phyloP scores from a whole-genome alignment of 2,113 vertebrate genomes.

The Hucho hucho region DNA sequence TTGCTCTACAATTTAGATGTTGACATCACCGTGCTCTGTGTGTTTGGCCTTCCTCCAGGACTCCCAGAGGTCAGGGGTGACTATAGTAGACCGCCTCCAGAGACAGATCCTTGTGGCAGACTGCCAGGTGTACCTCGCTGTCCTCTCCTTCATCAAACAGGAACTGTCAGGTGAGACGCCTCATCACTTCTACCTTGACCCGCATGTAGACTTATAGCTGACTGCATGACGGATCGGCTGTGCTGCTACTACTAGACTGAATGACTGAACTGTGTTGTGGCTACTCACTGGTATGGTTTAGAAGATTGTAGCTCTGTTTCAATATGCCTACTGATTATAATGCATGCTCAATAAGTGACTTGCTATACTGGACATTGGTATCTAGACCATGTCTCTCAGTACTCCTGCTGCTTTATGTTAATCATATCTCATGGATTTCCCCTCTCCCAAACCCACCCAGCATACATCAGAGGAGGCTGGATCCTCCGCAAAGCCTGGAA shows the following conservation, averaged over 20 bases:
- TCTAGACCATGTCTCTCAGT: neutral
- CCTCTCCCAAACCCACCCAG: conserved; percentile 55
- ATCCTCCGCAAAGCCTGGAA: conserved; percentile 99
- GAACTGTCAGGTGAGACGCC: conserved; percentile 85
- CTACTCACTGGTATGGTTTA: no score
- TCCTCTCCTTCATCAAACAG: conserved; percentile 95
- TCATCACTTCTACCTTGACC: neutral
- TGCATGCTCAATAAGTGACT: no score
- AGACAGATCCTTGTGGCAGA: conserved; percentile 98
- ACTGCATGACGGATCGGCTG: no score
- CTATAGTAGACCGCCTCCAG: conserved; percentile 89
- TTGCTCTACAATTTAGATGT: neutral
- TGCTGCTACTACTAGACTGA: no score
- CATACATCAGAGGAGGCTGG: conserved; percentile 99
- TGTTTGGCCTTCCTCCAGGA: conserved; percentile 72
- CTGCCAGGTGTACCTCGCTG: conserved; percentile 96
- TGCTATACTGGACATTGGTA: no score
- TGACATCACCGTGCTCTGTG: neutral
- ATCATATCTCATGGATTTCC: conserved; percentile 18
- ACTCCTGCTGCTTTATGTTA: neutral
- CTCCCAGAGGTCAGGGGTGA: conserved; percentile 80
- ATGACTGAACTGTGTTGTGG: no score
- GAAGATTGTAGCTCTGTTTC: no score
- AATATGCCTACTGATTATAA: no score
- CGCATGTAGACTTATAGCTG: neutral